Evolutionary conservation across 1,140 invertebrate species (phyloP).

Genomic region (Microplitis mediator): DNA sequence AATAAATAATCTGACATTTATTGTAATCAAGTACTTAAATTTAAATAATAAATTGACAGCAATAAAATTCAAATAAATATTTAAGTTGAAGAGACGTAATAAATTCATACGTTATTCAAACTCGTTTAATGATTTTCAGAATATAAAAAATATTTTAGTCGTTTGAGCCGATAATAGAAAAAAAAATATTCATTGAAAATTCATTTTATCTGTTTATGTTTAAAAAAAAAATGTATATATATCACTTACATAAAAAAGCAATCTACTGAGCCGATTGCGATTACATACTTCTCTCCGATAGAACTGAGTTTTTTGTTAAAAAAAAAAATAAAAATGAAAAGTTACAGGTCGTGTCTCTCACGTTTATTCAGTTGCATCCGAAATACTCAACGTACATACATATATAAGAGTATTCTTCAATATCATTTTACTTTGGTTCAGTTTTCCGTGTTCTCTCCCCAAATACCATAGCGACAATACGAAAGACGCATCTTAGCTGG

Average conservation of each 20-base stretch:
- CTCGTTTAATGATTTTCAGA: too few species aligned
- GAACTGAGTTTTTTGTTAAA: neutral
- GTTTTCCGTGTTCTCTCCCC: neutral
- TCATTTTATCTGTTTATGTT: too few species aligned
- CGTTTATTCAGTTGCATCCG: neutral
- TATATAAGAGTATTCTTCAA: neutral
- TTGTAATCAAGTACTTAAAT: too few species aligned
- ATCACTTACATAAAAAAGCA: neutral
- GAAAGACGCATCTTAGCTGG: conserved; percentile 18
- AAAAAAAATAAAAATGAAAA: neutral
- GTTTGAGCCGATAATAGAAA: too few species aligned
- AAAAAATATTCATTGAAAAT: too few species aligned
- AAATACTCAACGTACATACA: neutral
- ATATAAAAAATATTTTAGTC: too few species aligned
- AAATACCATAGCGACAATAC: neutral
- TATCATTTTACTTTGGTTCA: neutral
- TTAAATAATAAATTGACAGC: too few species aligned
- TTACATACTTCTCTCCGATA: neutral
- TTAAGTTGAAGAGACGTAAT: too few species aligned
- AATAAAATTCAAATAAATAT: too few species aligned
- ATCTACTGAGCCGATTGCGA: neutral
- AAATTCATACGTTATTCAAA: too few species aligned
- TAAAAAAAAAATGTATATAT: neutral
- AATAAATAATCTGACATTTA: too few species aligned
- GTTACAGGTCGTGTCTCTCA: conserved; percentile 3